These are phyloP conservation scores for Cricetomys ansorgei DNA, from an alignment of 2,113 vertebrate species.

Conservation along the genomic window DNA sequence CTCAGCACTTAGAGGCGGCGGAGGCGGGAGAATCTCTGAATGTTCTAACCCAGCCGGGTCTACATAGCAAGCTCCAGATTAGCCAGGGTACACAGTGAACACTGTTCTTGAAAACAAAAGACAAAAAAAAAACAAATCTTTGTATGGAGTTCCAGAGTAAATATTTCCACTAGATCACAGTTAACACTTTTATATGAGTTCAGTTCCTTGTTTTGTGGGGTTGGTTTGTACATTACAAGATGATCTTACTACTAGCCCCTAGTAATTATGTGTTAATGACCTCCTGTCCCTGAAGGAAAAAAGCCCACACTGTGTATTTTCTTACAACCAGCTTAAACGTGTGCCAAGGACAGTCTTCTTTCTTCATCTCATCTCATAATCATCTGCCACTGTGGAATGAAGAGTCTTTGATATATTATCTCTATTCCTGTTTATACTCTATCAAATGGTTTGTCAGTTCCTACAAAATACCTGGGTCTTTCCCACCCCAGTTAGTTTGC, in stretches of 20 bases:
- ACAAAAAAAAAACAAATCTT: background rate
- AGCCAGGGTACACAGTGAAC: background rate
- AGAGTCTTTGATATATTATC: background rate
- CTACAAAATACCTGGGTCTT: background rate
- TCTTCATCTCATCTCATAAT: background rate
- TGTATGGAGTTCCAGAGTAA: background rate
- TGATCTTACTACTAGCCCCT: background rate
- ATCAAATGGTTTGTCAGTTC: background rate
- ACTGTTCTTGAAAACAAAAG: background rate
- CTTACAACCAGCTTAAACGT: background rate
- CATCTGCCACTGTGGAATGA: background rate
- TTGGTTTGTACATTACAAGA: background rate
- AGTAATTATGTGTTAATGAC: background rate
- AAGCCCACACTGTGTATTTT: background rate
- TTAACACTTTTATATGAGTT: constrained; percentile 2
- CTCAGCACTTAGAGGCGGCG: background rate
- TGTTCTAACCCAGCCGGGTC: background rate
- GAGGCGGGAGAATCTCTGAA: background rate
- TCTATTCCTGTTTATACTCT: background rate
- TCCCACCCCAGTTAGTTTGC: background rate
- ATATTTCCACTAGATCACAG: background rate
- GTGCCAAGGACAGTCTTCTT: background rate
- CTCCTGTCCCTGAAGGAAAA: constrained; percentile 4
- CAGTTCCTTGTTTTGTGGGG: constrained; percentile 6
- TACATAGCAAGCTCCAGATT: background rate